Percentiles rank a stretch among this genome's conserved stretches.
Evolutionary conservation across 2,888 invertebrate species (phyloP).

Genomic region (Microdon myrmicae): DNA sequence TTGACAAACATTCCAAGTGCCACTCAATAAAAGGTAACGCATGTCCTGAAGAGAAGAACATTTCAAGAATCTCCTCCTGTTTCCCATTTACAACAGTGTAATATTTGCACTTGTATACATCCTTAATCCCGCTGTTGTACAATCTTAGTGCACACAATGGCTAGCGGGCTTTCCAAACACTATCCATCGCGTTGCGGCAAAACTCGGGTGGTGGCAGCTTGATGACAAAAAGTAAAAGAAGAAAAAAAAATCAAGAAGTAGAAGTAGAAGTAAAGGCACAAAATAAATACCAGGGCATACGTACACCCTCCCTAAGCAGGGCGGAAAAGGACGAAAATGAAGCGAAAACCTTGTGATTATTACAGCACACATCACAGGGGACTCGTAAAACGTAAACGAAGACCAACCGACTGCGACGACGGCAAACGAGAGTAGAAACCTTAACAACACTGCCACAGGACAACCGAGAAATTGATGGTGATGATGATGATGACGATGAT

Average conservation of each 20-base stretch:
- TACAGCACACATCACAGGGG: conserved; percentile 48
- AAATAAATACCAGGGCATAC: conserved; percentile 26
- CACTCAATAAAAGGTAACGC: conserved; percentile 47
- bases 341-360: conserved; percentile 51
- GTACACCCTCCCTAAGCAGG: too few species aligned
- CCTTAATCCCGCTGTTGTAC: conserved; percentile 44
- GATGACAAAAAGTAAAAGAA: conserved; percentile 19
- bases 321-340: conserved; percentile 33
- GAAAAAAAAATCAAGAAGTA: conserved; percentile 22
- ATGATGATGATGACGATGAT: conserved; percentile 4
- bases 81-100: conserved; percentile 8
- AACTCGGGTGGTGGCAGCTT: conserved; percentile 11
- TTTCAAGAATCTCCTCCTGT: conserved; percentile 22
- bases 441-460: conserved; percentile 34
- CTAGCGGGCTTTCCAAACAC: conserved; percentile 30
- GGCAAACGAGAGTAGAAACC: conserved; percentile 31
- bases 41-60: conserved; percentile 35
- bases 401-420: conserved; percentile 31
- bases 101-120: conserved; percentile 50
- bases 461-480: conserved; percentile 14
- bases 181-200: background rate
- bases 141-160: conserved; percentile 40
- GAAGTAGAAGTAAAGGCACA: conserved; percentile 2
- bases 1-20: conserved; percentile 40
- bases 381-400: conserved; percentile 52